Base-by-base conservation (phyloP, 2,888 invertebrate species). In the Clunio marinus region DNA sequence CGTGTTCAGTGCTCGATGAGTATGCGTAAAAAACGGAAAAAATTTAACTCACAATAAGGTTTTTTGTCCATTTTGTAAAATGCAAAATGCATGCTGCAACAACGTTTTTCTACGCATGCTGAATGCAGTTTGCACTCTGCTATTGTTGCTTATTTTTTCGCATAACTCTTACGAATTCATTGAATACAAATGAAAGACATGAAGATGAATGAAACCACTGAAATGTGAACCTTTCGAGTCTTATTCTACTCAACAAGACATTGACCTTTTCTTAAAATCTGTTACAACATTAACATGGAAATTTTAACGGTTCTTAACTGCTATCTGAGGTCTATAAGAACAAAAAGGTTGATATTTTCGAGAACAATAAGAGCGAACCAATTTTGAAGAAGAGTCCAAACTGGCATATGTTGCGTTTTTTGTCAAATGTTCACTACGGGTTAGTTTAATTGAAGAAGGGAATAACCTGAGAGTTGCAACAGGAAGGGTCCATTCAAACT, bases 61-160 rank as follows among this genome's bases (percentile, higher is more conserved):
- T 41, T 41, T 41, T 41, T 41, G 7, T 41, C n/a, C 41, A 41
- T 41, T 41, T 41, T 15, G 41, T 10, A n/a, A n/a, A n/a, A n/a
- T n/a, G n/a, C n/a, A n/a, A 41, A 41, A 3, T 41, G 41, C 41
- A 41, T 3, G n/a, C 41, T 41, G 7, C 41, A 41, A 10, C n/a
- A n/a, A n/a, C n/a, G n/a, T 41, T 41, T 41, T 41, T 41, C 41
- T 41, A 41, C 41, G 41, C 41, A 41, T 41, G 41, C 41, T 41
- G 41, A 41, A n/a, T 41, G 41, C 41, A 41, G 10, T n/a, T 5
- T 41, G n/a, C n/a, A n/a, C n/a, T n/a, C n/a, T n/a, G n/a, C n/a
- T n/a, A n/a, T n/a, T n/a, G n/a, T n/a, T n/a, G n/a, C n/a, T n/a
- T n/a, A n/a, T n/a, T n/a, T n/a, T n/a, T n/a, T n/a, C n/a, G n/a